phyloP scores from a whole-genome alignment of 2,888 invertebrate genomes.

The Chaetogeoica ovagalla region DNA sequence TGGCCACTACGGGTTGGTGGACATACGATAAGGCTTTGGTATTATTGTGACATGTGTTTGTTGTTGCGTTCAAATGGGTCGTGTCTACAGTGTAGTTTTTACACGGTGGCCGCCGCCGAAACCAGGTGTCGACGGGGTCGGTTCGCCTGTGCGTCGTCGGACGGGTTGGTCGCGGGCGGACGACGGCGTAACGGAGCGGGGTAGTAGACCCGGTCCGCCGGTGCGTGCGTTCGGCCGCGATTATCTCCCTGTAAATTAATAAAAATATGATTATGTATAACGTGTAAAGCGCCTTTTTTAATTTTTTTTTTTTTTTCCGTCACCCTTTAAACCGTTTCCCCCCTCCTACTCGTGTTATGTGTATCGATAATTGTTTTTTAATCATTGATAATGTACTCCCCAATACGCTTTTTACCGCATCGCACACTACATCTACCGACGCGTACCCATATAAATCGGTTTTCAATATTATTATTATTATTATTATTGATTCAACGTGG shows the following conservation, averaged over 20 bases:
- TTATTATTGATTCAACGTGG: no score
- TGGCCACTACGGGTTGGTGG: constrained; percentile 4
- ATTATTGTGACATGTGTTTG: constrained; percentile 20
- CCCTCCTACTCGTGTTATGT: neutral
- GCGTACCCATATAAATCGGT: no score
- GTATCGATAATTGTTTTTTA: neutral
- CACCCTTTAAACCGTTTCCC: neutral
- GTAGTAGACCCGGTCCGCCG: neutral
- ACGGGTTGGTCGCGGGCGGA: no score
- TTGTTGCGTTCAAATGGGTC: no score
- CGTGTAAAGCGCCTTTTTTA: neutral
- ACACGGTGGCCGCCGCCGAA: neutral
- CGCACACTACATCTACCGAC: no score
- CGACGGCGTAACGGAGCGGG: neutral
- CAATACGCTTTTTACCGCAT: no score
- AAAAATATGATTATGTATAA: neutral
- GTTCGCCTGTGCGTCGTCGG: no score
- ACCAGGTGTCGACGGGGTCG: neutral
- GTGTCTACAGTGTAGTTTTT: neutral
- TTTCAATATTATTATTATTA: no score
- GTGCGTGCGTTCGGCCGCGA: neutral
- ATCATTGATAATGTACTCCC: neutral
- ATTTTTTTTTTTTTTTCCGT: no score
- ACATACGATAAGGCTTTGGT: neutral
- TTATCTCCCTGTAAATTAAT: constrained; percentile 1